phyloP scores from a whole-genome alignment of 2,888 invertebrate species.

The Drosophila falleni region DNA sequence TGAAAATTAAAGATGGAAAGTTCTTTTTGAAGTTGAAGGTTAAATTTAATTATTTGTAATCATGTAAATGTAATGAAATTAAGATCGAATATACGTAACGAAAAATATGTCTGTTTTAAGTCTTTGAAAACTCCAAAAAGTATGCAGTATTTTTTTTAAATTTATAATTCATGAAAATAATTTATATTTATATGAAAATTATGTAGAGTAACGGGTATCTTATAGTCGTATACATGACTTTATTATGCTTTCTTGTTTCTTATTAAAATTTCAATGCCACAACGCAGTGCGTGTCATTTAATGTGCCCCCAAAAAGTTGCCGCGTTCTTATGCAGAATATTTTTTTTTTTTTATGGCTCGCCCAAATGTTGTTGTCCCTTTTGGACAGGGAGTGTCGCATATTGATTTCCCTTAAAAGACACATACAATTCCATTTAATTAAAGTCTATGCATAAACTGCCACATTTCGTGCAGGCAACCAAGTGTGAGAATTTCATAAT shows the following conservation, averaged over 20 bases:
- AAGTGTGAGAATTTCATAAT: conserved; percentile 36
- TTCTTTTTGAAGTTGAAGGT: no score
- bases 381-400: conserved; percentile 37
- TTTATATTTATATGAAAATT: no score
- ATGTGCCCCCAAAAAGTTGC: conserved; percentile 10
- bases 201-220: no score
- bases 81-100: no score
- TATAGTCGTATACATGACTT: no score
- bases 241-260: not conserved
- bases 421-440: conserved; percentile 49
- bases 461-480: conserved; percentile 21
- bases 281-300: conserved; percentile 51
- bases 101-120: no score
- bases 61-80: no score
- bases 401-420: conserved; percentile 44
- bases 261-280: conserved; percentile 55
- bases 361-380: conserved; percentile 41
- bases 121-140: no score
- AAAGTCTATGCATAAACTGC: conserved; percentile 42
- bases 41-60: no score
- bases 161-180: no score
- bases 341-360: conserved; percentile 41
- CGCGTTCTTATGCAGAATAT: conserved; percentile 27
- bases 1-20: no score
- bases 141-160: no score